Base-by-base conservation (phyloP, 1,140 invertebrate genomes). In the Tetragonula clypearis region DNA sequence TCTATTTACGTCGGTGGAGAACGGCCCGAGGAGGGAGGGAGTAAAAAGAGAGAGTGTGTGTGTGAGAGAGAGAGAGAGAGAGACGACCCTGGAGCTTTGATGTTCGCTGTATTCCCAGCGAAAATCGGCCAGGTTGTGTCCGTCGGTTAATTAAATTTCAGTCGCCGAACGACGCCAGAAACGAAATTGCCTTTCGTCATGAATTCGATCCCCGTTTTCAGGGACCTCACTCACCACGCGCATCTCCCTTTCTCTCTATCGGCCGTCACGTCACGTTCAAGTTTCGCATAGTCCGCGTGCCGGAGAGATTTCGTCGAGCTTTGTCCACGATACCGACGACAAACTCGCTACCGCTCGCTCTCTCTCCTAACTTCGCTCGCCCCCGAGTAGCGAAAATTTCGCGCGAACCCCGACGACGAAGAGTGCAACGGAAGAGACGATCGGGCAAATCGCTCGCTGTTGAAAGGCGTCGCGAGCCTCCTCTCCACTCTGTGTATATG, bases 231-330 rank as follows among this genome's bases (percentile, higher is more conserved):
- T 60, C 76, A 60, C 66, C 49, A 49, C 26, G n/a, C 62, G 58
- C 75, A 30, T 49, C 35, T 12, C 53, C 17, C 26, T 56, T 55
- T 66, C 26, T 66, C 53, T 66, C 14, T 62, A 26, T 30, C 55
- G 5, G 19, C 9, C 30, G 41, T 41, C 41, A 41, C 41, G 53
- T 21, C 35, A 60, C 56, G 84, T 65, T 73, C 66, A 41, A 82
- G 75, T 66, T 74, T 79, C 83, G 76, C 83, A 80, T 66, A 80
- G n/a, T 60, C 53, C 83, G 62, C 71, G 84, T 80, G 75, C 79
- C 86, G 21, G 23, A 8, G 6, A 83, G 77, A 86, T 80, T 80
- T 75, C 77, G 30, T 71, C 35, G 41, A 41, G 26, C 8, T 21
- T 56, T 53, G 21, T 21, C 19, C 73, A 21, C 68, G 58, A 62